Percentiles rank a stretch among this genome's conserved stretches.
Conservation (phyloP, 2,113 vertebrate species). For the Macaca mulatta region DNA sequence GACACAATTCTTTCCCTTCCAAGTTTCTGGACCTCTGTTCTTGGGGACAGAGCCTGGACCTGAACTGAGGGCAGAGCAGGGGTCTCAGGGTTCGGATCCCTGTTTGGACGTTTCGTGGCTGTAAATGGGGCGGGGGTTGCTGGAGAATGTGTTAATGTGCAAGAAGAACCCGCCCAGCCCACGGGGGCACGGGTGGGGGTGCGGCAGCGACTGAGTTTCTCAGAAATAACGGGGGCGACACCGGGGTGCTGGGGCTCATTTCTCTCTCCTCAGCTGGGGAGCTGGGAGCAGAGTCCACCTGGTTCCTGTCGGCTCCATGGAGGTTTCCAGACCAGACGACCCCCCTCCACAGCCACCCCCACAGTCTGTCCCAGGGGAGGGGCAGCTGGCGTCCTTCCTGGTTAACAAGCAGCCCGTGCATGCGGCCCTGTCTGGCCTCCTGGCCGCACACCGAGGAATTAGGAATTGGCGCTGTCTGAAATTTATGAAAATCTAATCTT, state of each 20-base stretch:
- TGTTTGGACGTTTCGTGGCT: too few species aligned
- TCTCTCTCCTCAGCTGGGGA: neutral
- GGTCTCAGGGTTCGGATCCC: neutral
- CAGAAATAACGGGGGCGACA: neutral
- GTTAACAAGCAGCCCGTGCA: slow-evolving; percentile 63
- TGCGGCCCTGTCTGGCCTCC: slow-evolving; percentile 65
- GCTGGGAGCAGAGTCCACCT: neutral
- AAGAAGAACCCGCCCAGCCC: too few species aligned
- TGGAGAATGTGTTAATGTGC: rapidly evolving
- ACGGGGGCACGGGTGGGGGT: too few species aligned
- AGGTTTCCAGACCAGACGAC: neutral
- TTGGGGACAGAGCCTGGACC: neutral
- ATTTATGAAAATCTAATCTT: slow-evolving; percentile 87
- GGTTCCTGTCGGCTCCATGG: neutral
- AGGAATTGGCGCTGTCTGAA: slow-evolving; percentile 82
- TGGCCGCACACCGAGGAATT: slow-evolving; percentile 21
- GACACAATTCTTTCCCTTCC: neutral
- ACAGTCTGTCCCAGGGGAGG: neutral
- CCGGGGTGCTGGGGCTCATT: too few species aligned
- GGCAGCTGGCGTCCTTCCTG: neutral
- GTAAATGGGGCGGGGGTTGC: rapidly evolving
- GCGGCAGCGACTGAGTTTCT: rapidly evolving
- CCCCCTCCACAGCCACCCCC: neutral
- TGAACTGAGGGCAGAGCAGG: neutral
- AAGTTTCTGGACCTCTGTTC: neutral